Evolutionary conservation across 2,797 vertebrate species (phyloP).

Genomic region (Eulemur albifrons): DNA sequence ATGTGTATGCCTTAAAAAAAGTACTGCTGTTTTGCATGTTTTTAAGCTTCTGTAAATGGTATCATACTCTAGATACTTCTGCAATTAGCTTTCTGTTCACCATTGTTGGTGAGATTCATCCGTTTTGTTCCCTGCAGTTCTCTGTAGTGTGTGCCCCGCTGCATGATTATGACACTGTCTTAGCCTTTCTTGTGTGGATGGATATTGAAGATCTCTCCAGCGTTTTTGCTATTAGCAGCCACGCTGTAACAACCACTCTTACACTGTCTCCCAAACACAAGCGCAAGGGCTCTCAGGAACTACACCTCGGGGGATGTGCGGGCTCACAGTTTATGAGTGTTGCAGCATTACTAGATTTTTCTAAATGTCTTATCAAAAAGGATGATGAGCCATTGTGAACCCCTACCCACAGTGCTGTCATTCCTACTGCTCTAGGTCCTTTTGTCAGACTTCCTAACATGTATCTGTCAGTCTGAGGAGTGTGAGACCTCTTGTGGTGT

Average conservation of each 20-base stretch:
- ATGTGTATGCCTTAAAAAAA: not conserved
- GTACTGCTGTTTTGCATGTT: not conserved
- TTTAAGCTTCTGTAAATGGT: not conserved
- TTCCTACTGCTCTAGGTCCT: not conserved
- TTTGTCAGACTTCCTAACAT: not conserved
- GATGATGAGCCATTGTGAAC: not conserved
- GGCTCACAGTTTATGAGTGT: not conserved
- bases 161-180: not conserved
- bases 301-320: accelerated
- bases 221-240: not conserved
- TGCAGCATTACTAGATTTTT: not conserved
- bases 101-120: not conserved
- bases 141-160: not conserved
- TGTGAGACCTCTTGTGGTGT: not conserved
- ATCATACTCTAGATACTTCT: not conserved
- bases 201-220: not conserved
- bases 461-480: not conserved
- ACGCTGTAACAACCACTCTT: not conserved
- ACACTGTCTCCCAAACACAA: not conserved
- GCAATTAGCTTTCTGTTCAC: not conserved
- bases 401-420: not conserved
- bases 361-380: not conserved
- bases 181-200: not conserved
- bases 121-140: not conserved
- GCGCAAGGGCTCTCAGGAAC: not conserved